Evolutionary conservation across 1,140 invertebrate genomes (phyloP).

Genomic region (Aphelinus atriplicis): DNA sequence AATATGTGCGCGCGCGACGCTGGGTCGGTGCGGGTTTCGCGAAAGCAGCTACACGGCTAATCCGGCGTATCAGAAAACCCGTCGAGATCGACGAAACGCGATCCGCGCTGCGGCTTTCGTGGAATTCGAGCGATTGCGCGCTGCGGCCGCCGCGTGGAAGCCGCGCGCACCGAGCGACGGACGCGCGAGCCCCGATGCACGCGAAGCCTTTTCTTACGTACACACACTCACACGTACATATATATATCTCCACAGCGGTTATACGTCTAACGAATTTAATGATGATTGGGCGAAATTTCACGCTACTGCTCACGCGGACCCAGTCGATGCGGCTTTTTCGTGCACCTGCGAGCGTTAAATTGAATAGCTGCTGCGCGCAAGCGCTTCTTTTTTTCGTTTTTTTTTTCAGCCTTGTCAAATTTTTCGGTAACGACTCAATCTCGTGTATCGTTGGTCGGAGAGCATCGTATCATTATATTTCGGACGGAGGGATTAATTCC

Average conservation of each 20-base stretch:
- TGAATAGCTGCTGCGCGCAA: background rate
- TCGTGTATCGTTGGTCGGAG: no score
- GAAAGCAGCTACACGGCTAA: conserved; percentile 1
- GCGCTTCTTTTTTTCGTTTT: no score
- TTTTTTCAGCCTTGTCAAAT: no score
- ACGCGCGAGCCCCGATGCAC: no score
- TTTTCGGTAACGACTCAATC: no score
- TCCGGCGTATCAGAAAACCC: conserved; percentile 19
- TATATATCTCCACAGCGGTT: no score
- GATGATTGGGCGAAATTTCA: conserved; percentile 25
- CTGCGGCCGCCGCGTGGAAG: background rate
- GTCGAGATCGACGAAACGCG: conserved; percentile 27
- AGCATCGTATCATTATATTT: no score
- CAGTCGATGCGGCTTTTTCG: background rate
- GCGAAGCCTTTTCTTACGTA: no score
- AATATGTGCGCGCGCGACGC: no score
- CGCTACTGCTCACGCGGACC: background rate
- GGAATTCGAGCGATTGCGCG: background rate
- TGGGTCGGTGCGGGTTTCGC: background rate
- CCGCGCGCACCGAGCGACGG: background rate
- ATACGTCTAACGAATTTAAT: conserved; percentile 16
- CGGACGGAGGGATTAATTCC: no score
- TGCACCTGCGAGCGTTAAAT: background rate
- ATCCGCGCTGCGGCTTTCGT: background rate
- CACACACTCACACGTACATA: no score